A percentile compares a stretch with the other conserved stretches of the same genome.
Conservation (phyloP, 2,888 invertebrate species). For the Torymus texanus region DNA sequence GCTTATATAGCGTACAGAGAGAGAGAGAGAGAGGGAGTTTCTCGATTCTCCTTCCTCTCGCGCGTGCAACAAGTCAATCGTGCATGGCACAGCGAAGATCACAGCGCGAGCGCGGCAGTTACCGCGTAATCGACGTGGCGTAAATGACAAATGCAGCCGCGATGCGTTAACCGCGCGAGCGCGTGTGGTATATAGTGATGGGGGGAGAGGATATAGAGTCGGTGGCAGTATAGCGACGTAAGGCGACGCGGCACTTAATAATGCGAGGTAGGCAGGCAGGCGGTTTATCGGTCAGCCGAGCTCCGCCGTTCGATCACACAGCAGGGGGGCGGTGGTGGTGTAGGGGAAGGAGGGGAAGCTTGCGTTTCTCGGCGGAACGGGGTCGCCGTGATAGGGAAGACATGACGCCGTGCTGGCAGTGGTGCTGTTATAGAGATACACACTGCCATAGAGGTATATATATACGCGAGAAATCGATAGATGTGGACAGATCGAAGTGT, state of each 20-base stretch:
- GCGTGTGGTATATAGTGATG: no score
- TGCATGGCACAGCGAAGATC: constrained; percentile 20
- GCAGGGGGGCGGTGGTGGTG: background rate
- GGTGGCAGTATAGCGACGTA: constrained; percentile 9
- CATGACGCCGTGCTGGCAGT: no score
- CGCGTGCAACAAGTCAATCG: constrained; percentile 43
- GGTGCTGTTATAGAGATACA: no score
- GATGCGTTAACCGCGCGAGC: constrained; percentile 11
- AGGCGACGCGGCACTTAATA: constrained; percentile 49
- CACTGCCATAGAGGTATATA: no score
- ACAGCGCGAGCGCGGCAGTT: constrained; percentile 3
- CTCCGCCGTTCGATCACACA: constrained; percentile 60
- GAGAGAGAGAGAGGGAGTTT: no score
- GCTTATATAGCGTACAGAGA: background rate
- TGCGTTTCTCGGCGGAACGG: constrained; percentile 19
- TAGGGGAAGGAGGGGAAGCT: no score
- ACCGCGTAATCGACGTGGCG: constrained; percentile 33
- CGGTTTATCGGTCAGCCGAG: constrained; percentile 65
- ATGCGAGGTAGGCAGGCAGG: constrained; percentile 58
- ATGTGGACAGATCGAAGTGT: no score
- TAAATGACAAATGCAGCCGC: constrained; percentile 47
- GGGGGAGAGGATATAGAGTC: background rate
- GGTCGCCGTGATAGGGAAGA: constrained; percentile 17
- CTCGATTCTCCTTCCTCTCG: no score
- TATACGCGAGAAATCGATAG: no score